Percentiles rank a stretch among this genome's conserved stretches.
phyloP scores from a whole-genome alignment of 2,888 invertebrate genomes.

The Nowickia ferox region DNA sequence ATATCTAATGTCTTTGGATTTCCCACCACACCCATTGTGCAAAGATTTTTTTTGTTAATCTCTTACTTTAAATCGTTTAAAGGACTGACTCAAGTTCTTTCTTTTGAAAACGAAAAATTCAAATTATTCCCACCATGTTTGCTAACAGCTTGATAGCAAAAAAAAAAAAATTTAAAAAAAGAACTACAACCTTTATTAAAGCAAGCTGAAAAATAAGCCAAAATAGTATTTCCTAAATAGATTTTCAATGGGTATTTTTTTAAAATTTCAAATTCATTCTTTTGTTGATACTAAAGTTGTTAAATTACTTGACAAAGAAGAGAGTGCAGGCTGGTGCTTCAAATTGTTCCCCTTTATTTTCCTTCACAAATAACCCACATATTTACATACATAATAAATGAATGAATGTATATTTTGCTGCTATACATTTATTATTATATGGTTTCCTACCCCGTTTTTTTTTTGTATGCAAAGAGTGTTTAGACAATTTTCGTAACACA shows the following conservation, averaged over 20 bases:
- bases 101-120: not conserved
- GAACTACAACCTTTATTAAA: conserved; percentile 36
- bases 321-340: not conserved
- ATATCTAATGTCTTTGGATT: too few relatives aligned
- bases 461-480: not conserved
- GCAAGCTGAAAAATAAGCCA: conserved; percentile 59
- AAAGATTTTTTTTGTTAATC: too few relatives aligned
- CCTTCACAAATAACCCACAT: conserved; percentile 49
- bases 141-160: conserved; percentile 28
- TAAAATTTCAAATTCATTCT: conserved; percentile 10
- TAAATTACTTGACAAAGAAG: conserved; percentile 25
- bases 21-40: too few relatives aligned
- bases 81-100: not conserved
- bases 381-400: not conserved
- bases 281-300: conserved; percentile 43
- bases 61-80: too few relatives aligned
- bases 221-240: conserved; percentile 68
- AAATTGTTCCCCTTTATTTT: not conserved
- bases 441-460: conserved; percentile 27
- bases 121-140: conserved; percentile 46
- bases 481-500: conserved; percentile 63
- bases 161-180: not conserved
- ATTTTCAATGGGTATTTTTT: conserved; percentile 62
- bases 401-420: not conserved
- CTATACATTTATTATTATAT: conserved; percentile 18